These are phyloP conservation scores for Leptobrachium leishanense DNA, from an alignment of 2,113 vertebrate genomes.

Conservation along the genomic window DNA sequence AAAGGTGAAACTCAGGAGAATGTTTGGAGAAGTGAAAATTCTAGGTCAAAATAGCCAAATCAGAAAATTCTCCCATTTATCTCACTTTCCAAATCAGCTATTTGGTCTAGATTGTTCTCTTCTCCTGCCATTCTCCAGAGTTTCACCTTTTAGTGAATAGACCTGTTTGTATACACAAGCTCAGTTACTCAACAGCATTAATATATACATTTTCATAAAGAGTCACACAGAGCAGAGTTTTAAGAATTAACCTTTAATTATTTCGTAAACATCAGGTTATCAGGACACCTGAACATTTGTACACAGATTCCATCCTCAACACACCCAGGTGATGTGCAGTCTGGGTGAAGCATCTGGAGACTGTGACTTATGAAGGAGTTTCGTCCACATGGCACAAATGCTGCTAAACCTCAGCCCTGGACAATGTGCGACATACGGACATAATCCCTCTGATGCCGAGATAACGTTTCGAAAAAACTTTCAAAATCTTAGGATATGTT, in stretches of 20 bases:
- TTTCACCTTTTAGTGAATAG: no score
- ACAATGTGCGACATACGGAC: constrained; percentile 8
- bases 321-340: constrained; percentile 32
- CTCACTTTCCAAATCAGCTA: no score
- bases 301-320: constrained; percentile 24
- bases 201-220: not conserved
- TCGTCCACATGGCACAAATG: not conserved
- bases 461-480: not conserved
- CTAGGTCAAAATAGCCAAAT: no score
- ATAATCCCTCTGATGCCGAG: not conserved
- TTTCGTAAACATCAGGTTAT: constrained; percentile 47
- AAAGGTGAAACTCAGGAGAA: no score
- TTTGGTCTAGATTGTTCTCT: no score
- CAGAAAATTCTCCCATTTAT: no score
- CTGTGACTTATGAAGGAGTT: constrained; percentile 21
- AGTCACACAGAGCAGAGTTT: constrained; percentile 19
- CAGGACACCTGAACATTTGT: constrained; percentile 40
- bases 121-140: no score
- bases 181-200: not conserved
- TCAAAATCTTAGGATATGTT: constrained; percentile 32
- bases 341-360: constrained; percentile 13
- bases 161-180: not conserved
- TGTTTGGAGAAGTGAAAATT: no score
- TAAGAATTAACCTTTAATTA: constrained; percentile 46
- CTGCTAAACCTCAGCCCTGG: not conserved